Evolutionary conservation across 2,888 invertebrate species (phyloP), one percentile per base, ranked within the genome.

Genomic region (Lucinisca nassula): DNA sequence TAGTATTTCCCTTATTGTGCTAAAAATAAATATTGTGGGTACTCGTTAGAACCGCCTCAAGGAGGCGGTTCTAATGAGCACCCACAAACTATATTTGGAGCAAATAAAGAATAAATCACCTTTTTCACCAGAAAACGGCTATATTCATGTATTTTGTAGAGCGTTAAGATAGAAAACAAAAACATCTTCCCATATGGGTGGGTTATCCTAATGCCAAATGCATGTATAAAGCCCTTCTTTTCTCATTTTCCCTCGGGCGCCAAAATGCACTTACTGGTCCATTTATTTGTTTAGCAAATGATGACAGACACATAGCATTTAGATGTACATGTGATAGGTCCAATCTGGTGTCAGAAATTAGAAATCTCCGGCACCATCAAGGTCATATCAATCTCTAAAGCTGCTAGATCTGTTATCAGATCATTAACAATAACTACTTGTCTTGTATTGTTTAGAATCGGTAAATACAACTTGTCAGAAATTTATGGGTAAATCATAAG

Each of bases 321-420:
- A 67, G 67, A 67, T 67, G 67, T 27, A 35, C 67, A 67, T 67
- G n/a, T 35, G 67, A 67, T 67, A 67, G 67, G 67, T 67, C 67
- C 67, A 67, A 35, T 12, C 1, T 32, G 35, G 67, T 67, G 67
- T 67, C 67, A 30, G 67, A 67, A 67, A 24, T 21, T 35, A 55
- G 17, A 14, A 35, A 32, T 67, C 32, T 67, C 17, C 21, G 35
- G 21, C 67, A 67, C 67, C 10, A 67, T 67, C 67, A 21, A 1
- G 17, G 67, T 21, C 67, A 67, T 67, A 67, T 67, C 67, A 67
- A 35, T 67, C 67, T 67, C 30, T 35, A 21, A 30, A 35, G 35
- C 10, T 67, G 67, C 12, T 35, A 67, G 32, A 10, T 35, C 35
- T 67, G 35, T 67, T 67, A 67, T 67, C 67, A 35, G 67, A 35